Percentiles rank a stretch among this genome's conserved stretches.
Conservation (phyloP, 2,888 invertebrate species). For the Alloscopus bannaensis region DNA sequence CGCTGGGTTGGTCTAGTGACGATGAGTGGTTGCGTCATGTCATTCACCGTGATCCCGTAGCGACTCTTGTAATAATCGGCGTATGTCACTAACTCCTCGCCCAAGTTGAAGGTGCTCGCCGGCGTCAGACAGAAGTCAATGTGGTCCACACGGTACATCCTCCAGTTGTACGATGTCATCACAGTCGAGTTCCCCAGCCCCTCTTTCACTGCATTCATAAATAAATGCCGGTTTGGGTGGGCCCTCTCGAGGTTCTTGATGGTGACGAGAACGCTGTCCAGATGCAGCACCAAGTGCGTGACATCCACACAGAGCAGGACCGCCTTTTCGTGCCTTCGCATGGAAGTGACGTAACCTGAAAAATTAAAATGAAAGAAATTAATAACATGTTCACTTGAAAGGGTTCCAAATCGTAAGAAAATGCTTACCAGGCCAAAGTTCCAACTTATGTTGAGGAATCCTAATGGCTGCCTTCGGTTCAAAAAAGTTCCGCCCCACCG, state of each 20-base stretch:
- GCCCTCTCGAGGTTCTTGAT: constrained; percentile 74
- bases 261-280: constrained; percentile 84
- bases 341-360: constrained; percentile 80
- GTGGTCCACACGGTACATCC: constrained; percentile 77
- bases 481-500: constrained; percentile 71
- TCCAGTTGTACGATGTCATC: constrained; percentile 75
- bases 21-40: constrained; percentile 65
- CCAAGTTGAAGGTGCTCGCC: constrained; percentile 74
- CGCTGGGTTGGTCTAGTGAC: constrained; percentile 55
- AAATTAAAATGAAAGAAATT: no score
- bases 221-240: not conserved
- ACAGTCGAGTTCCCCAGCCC: constrained; percentile 72
- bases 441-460: constrained; percentile 81
- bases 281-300: constrained; percentile 88
- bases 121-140: constrained; percentile 76
- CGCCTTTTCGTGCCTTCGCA: constrained; percentile 86
- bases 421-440: constrained; percentile 83
- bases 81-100: constrained; percentile 73
- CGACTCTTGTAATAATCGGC: constrained; percentile 76
- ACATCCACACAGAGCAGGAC: constrained; percentile 89
- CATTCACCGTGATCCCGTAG: constrained; percentile 43
- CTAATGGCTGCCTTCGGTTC: constrained; percentile 54
- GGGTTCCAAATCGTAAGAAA: no score
- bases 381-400: no score
- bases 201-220: constrained; percentile 5